Base-by-base conservation (phyloP, 2,888 invertebrate genomes). In the Ectropis crepuscularia region DNA sequence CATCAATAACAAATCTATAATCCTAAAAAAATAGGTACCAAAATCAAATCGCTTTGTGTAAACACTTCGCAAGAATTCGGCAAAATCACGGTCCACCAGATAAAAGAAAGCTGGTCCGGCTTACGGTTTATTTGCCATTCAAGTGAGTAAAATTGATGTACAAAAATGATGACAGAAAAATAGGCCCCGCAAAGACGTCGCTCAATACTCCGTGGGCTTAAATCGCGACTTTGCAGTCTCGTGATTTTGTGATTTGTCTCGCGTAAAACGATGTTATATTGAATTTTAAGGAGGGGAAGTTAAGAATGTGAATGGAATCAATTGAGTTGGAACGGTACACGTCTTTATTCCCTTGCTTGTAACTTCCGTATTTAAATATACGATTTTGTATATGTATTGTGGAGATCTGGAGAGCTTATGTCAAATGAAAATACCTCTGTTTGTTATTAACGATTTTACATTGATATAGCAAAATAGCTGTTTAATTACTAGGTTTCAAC, bases 41-140 rank as follows among this genome's bases (percentile, higher is more conserved):
- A 41, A 51, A 7, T 53, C 37, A 37, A 28, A 51, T 62, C 57
- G 57, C 16, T 47, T 16, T 51, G 42, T 62, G 16, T 57, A 42
- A 62, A 51, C 16, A 42, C 41, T 51, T 7, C 43, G 4, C 47
- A 61, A 57, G 47, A 57, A 47, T 47, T 42, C 39, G 36, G 28
- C 0, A 43, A 53, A 49, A 63, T 53, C 53, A 43, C 63, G 63
- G 45, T 49, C 43, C 39, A 28, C 49, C 10, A 53, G 63, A 63
- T 63, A 63, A 54, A 63, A 58, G 63, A 54, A 67, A 64, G 57
- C 55, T 61, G 61, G 65, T 39, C 59, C 53, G 54, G 57, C 16
- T 55, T 58, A 59, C 55, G 61, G 51, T 67, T 65, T 71, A 64
- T 68, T 65, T 71, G 60, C 60, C 62, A 67, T 63, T 61, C 67